These are phyloP conservation scores for Struthio camelus DNA, from an alignment of 2,113 vertebrate species.

Conservation along the genomic window DNA sequence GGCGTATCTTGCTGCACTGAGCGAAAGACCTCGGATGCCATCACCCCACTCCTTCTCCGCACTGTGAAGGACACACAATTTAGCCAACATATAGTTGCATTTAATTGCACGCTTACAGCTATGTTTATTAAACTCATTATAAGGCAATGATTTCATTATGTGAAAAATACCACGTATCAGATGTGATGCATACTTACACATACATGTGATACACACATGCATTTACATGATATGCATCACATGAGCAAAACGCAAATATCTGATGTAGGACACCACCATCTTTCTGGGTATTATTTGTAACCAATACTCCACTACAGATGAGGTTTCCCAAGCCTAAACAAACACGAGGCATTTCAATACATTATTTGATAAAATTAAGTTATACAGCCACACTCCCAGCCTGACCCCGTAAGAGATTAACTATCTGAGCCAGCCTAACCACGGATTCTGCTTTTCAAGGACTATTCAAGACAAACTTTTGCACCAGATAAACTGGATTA, in stretches of 20 bases:
- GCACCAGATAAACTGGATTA: not conserved
- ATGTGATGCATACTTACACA: not conserved
- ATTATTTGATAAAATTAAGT: not conserved
- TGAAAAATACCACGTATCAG: accelerated
- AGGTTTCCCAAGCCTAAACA: not conserved
- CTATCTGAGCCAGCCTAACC: not conserved
- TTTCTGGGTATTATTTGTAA: not conserved
- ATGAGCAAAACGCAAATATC: not conserved
- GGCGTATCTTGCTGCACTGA: constrained; percentile 94
- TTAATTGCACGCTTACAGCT: not conserved
- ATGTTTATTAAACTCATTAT: no score
- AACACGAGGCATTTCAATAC: not conserved
- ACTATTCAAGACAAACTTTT: not conserved
- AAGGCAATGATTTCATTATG: no score
- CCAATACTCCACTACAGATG: not conserved
- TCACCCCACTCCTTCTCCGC: constrained; percentile 99
- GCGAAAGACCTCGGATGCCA: constrained; percentile 93
- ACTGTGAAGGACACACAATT: constrained; percentile 47
- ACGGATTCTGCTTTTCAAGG: not conserved
- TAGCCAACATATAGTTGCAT: not conserved
- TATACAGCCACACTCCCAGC: not conserved
- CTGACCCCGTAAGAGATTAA: not conserved
- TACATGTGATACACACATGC: no score
- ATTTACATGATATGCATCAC: not conserved
- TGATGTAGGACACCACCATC: not conserved